Conservation (phyloP, 2,888 invertebrate genomes). For the Epinotia nisella region DNA sequence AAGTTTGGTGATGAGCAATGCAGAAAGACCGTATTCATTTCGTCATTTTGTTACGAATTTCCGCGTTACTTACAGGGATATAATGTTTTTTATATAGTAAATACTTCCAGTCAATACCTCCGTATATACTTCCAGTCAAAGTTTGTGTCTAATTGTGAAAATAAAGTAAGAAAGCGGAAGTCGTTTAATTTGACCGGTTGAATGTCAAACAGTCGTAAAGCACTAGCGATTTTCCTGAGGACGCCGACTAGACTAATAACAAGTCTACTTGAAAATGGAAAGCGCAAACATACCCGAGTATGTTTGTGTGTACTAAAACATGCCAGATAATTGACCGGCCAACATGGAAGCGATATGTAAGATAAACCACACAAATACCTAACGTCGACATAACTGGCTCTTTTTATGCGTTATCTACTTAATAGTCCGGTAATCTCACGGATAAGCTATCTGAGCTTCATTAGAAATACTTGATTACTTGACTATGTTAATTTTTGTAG, state of each 20-base stretch:
- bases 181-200: conserved; percentile 10
- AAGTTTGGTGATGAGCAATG: neutral
- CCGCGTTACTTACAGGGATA: neutral
- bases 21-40: neutral
- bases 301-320: conserved; percentile 57
- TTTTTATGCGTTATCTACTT: conserved; percentile 23
- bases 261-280: conserved; percentile 59
- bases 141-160: neutral
- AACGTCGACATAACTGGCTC: conserved; percentile 35
- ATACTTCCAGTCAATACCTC: no score
- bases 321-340: conserved; percentile 52
- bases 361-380: conserved; percentile 38
- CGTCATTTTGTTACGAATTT: neutral
- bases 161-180: conserved; percentile 23
- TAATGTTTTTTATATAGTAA: neutral
- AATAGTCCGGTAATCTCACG: conserved; percentile 24
- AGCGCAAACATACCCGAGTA: conserved; percentile 58
- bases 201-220: conserved; percentile 10
- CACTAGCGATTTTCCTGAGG: conserved; percentile 37
- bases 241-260: conserved; percentile 42
- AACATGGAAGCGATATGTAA: conserved; percentile 38
- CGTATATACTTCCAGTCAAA: neutral
- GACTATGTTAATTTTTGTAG: conserved; percentile 24
- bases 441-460: conserved; percentile 21
- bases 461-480: conserved; percentile 13